Conservation (phyloP, 2,888 invertebrate genomes). For the Harpagoxenus sublaevis region DNA sequence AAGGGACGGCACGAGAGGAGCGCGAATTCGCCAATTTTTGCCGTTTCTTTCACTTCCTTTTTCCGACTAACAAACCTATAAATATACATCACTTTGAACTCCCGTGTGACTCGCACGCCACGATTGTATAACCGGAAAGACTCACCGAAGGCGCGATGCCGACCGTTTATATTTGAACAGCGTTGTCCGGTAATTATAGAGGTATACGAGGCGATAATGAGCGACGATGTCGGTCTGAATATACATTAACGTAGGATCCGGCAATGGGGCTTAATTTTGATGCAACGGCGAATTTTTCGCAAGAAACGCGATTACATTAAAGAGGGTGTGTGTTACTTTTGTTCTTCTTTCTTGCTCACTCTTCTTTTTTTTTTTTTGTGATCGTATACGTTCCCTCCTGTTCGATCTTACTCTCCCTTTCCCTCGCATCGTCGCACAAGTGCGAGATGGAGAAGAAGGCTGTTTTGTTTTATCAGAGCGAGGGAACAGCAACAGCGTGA, state of each 20-base stretch:
- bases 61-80: slow-evolving; percentile 77
- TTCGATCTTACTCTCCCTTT: slow-evolving; percentile 50
- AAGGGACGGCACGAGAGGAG: not conserved
- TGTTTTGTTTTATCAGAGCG: slow-evolving; percentile 80
- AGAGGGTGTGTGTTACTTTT: not conserved
- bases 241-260: slow-evolving; percentile 60
- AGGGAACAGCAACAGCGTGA: slow-evolving; percentile 80
- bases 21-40: slow-evolving; percentile 54
- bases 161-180: slow-evolving; percentile 53
- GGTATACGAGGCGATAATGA: slow-evolving; percentile 65
- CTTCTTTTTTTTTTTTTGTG: not conserved
- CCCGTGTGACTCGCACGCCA: slow-evolving; percentile 69
- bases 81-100: slow-evolving; percentile 80
- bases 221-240: slow-evolving; percentile 44
- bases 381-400: not conserved
- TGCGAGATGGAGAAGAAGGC: slow-evolving; percentile 56
- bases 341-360: not conserved
- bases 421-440: slow-evolving; percentile 54
- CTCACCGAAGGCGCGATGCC: slow-evolving; percentile 43
- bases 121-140: slow-evolving; percentile 77
- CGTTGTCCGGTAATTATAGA: slow-evolving; percentile 71
- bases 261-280: slow-evolving; percentile 47
- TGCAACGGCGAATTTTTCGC: slow-evolving; percentile 63
- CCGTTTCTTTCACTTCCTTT: slow-evolving; percentile 70
- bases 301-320: slow-evolving; percentile 1